phyloP scores from a whole-genome alignment of 2,113 vertebrate genomes.

The Vanacampus margaritifer region DNA sequence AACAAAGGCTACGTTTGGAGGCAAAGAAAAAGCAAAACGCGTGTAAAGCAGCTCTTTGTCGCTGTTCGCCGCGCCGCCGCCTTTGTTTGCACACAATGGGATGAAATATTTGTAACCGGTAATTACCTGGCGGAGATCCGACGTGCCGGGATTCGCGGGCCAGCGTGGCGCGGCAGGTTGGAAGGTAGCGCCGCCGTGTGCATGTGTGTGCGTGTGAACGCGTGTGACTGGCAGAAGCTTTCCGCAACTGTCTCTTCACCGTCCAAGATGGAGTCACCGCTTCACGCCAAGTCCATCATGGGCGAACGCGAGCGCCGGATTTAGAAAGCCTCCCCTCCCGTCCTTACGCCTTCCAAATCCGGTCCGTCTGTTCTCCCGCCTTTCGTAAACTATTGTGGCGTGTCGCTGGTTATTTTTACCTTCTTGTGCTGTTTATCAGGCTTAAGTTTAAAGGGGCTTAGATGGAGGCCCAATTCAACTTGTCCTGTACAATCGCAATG shows the following conservation, averaged over 20 bases:
- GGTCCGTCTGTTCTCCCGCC: conserved; percentile 53
- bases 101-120: conserved; percentile 99
- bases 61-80: conserved; percentile 70
- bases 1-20: conserved; percentile 70
- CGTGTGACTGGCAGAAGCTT: conserved; percentile 62
- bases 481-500: conserved; percentile 41
- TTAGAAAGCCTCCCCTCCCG: conserved; percentile 52
- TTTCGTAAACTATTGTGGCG: conserved; percentile 50
- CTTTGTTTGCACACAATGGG: conserved; percentile 88
- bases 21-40: conserved; percentile 57
- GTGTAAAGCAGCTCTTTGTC: conserved; percentile 74
- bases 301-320: conserved; percentile 59
- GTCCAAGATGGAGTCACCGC: conserved; percentile 64
- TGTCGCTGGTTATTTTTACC: conserved; percentile 54
- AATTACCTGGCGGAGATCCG: conserved; percentile 98
- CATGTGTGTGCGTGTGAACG: conserved; percentile 43
- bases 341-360: conserved; percentile 59
- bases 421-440: conserved; percentile 24
- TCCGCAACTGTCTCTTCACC: conserved; percentile 63
- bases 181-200: conserved; percentile 76
- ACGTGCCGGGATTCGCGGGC: conserved; percentile 97
- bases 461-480: conserved; percentile 37
- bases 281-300: conserved; percentile 69
- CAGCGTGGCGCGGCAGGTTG: conserved; percentile 89
- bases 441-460: conserved; percentile 21